Evolutionary conservation across 2,797 vertebrate species (phyloP).

Genomic region (Ataeniobius toweri): DNA sequence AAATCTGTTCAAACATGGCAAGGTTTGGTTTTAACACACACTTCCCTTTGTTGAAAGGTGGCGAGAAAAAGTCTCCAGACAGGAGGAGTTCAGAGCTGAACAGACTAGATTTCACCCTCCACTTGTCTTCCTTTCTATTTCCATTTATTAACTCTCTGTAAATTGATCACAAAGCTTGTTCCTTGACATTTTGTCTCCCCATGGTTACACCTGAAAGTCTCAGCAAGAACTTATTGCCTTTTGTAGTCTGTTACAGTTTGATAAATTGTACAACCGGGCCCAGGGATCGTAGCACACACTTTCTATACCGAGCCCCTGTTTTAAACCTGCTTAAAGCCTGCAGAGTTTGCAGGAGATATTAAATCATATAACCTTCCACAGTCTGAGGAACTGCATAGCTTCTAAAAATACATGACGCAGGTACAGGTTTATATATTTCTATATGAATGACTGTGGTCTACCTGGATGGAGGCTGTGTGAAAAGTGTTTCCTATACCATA

Average conservation of each 20-base stretch:
- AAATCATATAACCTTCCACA: not conserved
- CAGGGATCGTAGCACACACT: not conserved
- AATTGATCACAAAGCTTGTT: not conserved
- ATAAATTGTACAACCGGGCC: slow-evolving; percentile 1
- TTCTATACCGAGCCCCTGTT: not conserved
- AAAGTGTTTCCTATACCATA: not conserved
- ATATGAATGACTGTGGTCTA: not conserved
- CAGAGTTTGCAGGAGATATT: not conserved
- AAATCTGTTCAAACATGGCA: not conserved
- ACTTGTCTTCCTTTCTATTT: not conserved
- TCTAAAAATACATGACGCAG: not conserved
- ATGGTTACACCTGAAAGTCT: not conserved
- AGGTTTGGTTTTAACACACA: not conserved
- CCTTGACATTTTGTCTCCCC: slow-evolving; percentile 1
- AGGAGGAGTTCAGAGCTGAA: not conserved
- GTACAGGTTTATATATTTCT: not conserved
- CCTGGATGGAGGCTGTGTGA: not conserved
- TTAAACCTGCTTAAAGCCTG: not conserved
- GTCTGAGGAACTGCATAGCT: not conserved
- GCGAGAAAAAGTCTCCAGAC: not conserved
- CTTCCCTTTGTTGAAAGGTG: not conserved
- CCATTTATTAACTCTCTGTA: slow-evolving; percentile 2
- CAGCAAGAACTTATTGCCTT: not conserved
- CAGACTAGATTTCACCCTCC: not conserved
- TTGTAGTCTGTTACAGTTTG: slow-evolving; percentile 1